These are phyloP conservation scores for Thamnophis sirtalis DNA, from an alignment of 2,113 vertebrate species.

Conservation along the genomic window DNA sequence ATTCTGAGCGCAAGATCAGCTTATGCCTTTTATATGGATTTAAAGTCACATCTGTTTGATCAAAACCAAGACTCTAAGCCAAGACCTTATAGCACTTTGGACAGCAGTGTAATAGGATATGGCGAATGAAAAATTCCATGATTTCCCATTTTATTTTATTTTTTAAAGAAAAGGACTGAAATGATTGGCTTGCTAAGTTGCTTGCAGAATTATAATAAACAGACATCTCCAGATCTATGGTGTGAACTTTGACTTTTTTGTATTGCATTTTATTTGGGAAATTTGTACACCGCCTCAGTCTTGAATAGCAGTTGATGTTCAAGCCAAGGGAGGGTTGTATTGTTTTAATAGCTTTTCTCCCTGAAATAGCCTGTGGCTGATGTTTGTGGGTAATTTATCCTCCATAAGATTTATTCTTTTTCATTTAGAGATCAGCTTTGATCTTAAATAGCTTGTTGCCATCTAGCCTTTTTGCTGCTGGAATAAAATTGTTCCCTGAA, in stretches of 20 bases:
- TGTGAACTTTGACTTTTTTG: accelerated
- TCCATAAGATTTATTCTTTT: conserved; percentile 29
- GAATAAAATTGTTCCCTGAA: conserved; percentile 25
- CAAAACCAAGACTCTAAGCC: background rate
- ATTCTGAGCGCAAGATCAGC: background rate
- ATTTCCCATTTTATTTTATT: background rate
- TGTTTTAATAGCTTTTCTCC: conserved; percentile 22
- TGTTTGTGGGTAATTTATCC: conserved; percentile 38
- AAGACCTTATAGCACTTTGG: background rate
- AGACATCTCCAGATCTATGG: conserved; percentile 9
- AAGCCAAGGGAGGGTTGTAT: conserved; percentile 28
- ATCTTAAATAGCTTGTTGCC: conserved; percentile 8
- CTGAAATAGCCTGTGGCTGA: conserved; percentile 5
- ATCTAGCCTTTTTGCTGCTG: conserved; percentile 9
- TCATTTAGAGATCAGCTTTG: conserved; percentile 6
- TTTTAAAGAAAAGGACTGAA: background rate
- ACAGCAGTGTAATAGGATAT: background rate
- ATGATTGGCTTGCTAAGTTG: background rate
- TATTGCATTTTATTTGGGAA: background rate
- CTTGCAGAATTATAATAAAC: background rate
- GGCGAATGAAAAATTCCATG: background rate
- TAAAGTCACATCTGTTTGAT: background rate
- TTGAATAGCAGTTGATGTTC: conserved; percentile 5
- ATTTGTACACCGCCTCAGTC: background rate
- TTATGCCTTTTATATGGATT: background rate